Evolutionary conservation across 1,140 invertebrate genomes (phyloP).

Genomic region (Meloidogyne floridensis): DNA sequence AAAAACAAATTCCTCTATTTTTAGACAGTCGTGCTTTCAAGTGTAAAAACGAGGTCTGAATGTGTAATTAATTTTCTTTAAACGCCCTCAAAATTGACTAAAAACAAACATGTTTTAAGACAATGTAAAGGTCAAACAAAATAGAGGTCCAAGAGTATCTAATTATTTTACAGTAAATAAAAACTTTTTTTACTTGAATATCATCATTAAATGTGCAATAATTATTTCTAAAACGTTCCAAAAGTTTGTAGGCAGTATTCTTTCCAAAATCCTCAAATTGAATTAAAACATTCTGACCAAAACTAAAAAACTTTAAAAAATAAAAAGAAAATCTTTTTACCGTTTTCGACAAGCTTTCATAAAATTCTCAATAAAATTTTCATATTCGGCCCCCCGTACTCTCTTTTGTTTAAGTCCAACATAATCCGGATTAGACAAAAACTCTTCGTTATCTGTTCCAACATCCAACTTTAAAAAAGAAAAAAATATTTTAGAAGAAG

Average conservation of each 20-base stretch:
- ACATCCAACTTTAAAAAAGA: constrained; percentile 88
- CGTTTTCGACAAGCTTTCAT: constrained; percentile 79
- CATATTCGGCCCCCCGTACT: constrained; percentile 83
- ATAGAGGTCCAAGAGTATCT: background rate
- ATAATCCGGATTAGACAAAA: constrained; percentile 89
- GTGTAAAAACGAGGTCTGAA: no score
- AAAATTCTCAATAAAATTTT: constrained; percentile 94
- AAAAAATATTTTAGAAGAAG: constrained; percentile 66
- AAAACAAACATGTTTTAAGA: no score
- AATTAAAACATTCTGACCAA: constrained; percentile 62
- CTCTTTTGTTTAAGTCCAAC: constrained; percentile 86
- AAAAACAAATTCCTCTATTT: no score
- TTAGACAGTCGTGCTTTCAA: no score
- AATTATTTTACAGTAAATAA: background rate
- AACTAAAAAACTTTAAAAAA: constrained; percentile 29
- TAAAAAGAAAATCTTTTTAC: constrained; percentile 20
- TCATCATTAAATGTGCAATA: constrained; percentile 97
- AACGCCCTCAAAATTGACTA: no score
- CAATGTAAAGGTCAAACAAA: no score
- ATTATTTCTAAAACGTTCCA: constrained; percentile 81
- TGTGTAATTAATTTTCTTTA: no score
- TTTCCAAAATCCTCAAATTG: constrained; percentile 96
- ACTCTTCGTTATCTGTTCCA: constrained; percentile 84
- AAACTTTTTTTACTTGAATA: constrained; percentile 73
- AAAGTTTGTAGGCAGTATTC: constrained; percentile 84